phyloP scores from a whole-genome alignment of 2,888 invertebrate genomes.

The Liposcelis brunnea region DNA sequence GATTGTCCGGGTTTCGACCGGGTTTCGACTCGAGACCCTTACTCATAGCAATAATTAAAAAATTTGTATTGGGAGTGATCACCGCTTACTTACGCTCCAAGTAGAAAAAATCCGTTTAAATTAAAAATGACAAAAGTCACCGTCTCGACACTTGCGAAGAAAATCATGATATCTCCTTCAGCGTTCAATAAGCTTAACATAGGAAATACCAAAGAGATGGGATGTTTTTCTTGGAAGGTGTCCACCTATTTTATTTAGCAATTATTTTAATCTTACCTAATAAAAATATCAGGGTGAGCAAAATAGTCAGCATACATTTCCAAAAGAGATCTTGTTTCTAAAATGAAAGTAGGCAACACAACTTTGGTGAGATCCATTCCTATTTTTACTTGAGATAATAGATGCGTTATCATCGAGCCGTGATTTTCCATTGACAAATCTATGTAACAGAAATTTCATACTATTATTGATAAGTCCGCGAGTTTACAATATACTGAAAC shows the following conservation, averaged over 20 bases:
- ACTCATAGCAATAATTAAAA: too few species aligned
- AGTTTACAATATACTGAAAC: too few species aligned
- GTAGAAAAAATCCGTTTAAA: too few species aligned
- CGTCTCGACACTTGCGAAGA: too few species aligned
- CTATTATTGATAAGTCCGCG: too few species aligned
- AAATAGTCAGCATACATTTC: constrained; percentile 99
- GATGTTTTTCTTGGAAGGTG: not conserved
- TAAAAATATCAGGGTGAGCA: constrained; percentile 95
- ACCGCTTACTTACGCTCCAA: too few species aligned
- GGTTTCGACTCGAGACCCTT: too few species aligned
- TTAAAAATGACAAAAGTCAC: too few species aligned
- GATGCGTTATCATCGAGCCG: constrained; percentile 91
- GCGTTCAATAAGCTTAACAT: too few species aligned
- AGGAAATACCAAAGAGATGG: not conserved
- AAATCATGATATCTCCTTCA: too few species aligned
- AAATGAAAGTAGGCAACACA: constrained; percentile 93
- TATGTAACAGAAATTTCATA: not conserved
- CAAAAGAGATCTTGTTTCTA: constrained; percentile 88
- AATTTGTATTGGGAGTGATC: too few species aligned
- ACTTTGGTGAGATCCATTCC: constrained; percentile 99
- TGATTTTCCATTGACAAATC: constrained; percentile 71
- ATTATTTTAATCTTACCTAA: constrained; percentile 40
- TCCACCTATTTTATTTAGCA: not conserved
- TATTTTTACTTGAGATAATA: constrained; percentile 93
- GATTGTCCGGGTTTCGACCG: too few species aligned